phyloP scores from a whole-genome alignment of 2,888 invertebrate genomes.

The Sinohyriopsis cumingii region DNA sequence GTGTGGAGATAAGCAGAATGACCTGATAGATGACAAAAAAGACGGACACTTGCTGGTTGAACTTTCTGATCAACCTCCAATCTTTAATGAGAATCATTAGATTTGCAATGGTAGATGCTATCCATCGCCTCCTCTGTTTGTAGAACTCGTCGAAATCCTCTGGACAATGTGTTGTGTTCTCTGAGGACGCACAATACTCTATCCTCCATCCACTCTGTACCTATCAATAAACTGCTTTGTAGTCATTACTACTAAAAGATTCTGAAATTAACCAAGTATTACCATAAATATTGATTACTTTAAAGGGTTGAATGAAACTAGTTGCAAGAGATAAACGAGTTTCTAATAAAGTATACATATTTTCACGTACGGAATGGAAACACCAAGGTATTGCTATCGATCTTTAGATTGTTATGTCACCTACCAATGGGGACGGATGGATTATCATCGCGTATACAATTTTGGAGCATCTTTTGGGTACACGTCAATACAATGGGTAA shows the following conservation, averaged over 20 bases:
- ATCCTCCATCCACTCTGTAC: slow-evolving; percentile 67
- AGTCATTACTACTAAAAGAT: neutral
- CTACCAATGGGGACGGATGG: too few species aligned
- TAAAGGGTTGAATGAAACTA: too few species aligned
- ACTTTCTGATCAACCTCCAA: slow-evolving; percentile 41
- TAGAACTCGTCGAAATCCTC: slow-evolving; percentile 68
- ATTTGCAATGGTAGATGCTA: slow-evolving; percentile 66
- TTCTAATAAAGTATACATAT: too few species aligned
- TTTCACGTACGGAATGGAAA: too few species aligned
- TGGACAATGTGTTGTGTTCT: slow-evolving; percentile 64
- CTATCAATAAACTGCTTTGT: slow-evolving; percentile 17
- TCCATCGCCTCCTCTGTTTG: slow-evolving; percentile 67
- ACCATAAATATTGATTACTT: too few species aligned
- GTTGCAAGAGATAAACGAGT: too few species aligned
- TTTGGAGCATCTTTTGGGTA: too few species aligned
- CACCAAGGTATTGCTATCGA: too few species aligned
- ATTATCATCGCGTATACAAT: too few species aligned
- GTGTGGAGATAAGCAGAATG: slow-evolving; percentile 58
- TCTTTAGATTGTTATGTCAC: too few species aligned
- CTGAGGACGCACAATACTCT: slow-evolving; percentile 66
- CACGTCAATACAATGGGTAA: too few species aligned
- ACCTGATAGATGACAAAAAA: slow-evolving; percentile 63
- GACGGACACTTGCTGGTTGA: slow-evolving; percentile 58
- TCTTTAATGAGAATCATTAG: slow-evolving; percentile 50
- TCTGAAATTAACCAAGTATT: too few species aligned